A percentile compares a stretch with the other conserved stretches of the same genome.
Conservation (phyloP, 1,140 invertebrate genomes). For the Hyposmocoma kahamanoa region DNA sequence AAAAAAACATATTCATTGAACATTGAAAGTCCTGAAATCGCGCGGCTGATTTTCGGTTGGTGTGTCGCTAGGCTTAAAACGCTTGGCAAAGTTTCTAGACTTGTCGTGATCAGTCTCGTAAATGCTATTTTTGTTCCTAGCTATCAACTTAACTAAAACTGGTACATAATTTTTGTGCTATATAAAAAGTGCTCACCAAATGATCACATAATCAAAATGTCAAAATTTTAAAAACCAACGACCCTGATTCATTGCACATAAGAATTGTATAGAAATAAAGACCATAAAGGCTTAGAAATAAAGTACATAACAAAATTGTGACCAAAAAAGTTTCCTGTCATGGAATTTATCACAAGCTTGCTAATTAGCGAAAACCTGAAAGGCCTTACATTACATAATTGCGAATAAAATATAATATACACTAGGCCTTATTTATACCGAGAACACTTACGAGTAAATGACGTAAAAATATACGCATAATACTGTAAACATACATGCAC, state of each 20-base stretch:
- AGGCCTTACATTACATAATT: background rate
- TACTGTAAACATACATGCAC: no score
- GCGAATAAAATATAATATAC: background rate
- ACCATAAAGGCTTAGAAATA: conserved; percentile 5
- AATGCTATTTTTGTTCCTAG: no score
- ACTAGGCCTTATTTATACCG: background rate
- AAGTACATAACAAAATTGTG: conserved; percentile 10
- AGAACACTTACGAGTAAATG: no score
- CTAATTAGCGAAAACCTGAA: conserved; percentile 9
- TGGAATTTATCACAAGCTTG: conserved; percentile 13
- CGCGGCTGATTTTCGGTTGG: no score
- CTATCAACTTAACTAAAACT: conserved; percentile 44
- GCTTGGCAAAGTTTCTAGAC: no score
- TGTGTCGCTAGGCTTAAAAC: no score
- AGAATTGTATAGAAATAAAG: conserved; percentile 10
- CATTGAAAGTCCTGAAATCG: no score
- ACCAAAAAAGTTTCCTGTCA: conserved; percentile 11
- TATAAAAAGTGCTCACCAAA: conserved; percentile 35
- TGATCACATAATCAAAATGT: conserved; percentile 10
- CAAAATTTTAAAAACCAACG: conserved; percentile 11
- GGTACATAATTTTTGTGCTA: conserved; percentile 40
- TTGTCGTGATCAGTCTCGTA: no score
- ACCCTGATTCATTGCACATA: conserved; percentile 27
- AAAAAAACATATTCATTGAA: no score
- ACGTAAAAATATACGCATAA: no score